These are phyloP conservation scores for Hippopotamus amphibius DNA, from an alignment of 2,113 vertebrate genomes.

Conservation along the genomic window DNA sequence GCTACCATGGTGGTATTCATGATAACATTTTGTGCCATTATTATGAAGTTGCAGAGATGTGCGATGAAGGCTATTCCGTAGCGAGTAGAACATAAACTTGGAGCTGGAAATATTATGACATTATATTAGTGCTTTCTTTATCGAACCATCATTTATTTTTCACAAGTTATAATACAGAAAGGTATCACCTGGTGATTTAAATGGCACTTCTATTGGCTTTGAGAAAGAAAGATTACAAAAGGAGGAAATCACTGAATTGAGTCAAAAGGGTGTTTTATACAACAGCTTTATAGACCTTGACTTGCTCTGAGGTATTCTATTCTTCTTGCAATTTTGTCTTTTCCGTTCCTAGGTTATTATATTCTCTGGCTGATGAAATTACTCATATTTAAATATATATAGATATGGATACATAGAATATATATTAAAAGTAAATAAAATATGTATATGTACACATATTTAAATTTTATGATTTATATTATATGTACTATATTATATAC, in stretches of 20 bases:
- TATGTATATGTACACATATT: not conserved
- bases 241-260: not conserved
- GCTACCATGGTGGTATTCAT: slow-evolving; percentile 66
- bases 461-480: not conserved
- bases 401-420: not conserved
- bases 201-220: not conserved
- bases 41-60: slow-evolving; percentile 48
- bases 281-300: not conserved
- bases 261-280: not conserved
- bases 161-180: not conserved
- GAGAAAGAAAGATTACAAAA: not conserved
- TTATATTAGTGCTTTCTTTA: not conserved
- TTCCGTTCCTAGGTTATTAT: not conserved
- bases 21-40: not conserved
- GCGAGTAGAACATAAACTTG: slow-evolving; percentile 48
- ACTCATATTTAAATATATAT: not conserved
- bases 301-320: not conserved
- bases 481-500: not conserved
- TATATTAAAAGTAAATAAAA: not conserved
- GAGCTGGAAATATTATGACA: slow-evolving; percentile 55
- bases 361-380: not conserved
- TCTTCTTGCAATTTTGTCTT: not conserved
- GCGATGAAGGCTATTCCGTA: slow-evolving; percentile 27
- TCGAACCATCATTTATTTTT: not conserved
- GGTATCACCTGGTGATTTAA: not conserved